A percentile compares a stretch with the other conserved stretches of the same genome.
Conservation (phyloP, 2,113 vertebrate species). For the Vulpes lagopus region DNA sequence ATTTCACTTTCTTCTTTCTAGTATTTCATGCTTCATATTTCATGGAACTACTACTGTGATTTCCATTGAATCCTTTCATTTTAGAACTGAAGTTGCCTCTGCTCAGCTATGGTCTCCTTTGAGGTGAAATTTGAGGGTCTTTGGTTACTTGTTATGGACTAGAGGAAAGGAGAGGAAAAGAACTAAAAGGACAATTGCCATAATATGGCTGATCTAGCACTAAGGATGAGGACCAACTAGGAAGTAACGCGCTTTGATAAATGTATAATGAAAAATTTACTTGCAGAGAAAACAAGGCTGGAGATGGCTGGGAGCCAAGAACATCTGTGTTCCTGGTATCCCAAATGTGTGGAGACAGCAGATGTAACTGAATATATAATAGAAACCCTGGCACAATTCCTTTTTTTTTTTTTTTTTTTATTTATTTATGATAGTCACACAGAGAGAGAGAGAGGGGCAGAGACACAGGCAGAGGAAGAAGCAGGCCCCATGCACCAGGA, state of each 20-base stretch:
- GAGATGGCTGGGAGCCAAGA: conserved; percentile 74
- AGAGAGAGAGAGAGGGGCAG: no score
- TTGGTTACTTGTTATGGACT: not conserved
- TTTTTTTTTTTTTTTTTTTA: no score
- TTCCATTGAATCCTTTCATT: not conserved
- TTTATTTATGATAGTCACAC: no score
- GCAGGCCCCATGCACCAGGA: no score
- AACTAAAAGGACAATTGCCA: not conserved
- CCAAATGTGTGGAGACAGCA: conserved; percentile 70
- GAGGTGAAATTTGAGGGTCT: not conserved
- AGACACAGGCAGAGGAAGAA: no score
- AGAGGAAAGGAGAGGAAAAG: not conserved
- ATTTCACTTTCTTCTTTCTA: not conserved
- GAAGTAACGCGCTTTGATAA: conserved; percentile 65
- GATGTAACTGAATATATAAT: conserved; percentile 68
- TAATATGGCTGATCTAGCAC: not conserved
- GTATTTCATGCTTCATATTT: not conserved
- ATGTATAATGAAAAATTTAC: conserved; percentile 71
- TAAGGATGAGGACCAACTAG: not conserved
- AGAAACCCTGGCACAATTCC: conserved; percentile 65
- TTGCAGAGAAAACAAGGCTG: conserved; percentile 71
- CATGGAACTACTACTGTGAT: not conserved
- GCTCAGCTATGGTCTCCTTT: not conserved
- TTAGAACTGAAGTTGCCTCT: conserved; percentile 16
- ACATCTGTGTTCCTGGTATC: conserved; percentile 75